Percentiles rank a stretch among this genome's conserved stretches.
phyloP scores from a whole-genome alignment of 2,113 vertebrate genomes.

The Columba livia region DNA sequence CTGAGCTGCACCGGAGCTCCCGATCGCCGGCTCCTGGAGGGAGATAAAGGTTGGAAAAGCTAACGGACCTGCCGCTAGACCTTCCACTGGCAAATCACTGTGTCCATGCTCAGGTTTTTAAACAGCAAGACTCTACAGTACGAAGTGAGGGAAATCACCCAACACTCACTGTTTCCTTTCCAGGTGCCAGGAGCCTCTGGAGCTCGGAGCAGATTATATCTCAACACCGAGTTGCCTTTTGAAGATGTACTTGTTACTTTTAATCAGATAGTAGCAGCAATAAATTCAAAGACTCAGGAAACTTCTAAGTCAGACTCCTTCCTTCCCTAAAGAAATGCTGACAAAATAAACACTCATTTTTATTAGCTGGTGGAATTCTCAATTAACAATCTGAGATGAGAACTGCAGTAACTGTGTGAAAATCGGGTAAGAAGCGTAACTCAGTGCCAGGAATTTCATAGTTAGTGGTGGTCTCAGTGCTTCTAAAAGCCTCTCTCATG shows the following conservation, averaged over 20 bases:
- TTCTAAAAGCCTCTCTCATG: not conserved
- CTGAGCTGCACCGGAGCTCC: not conserved
- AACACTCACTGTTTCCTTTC: not conserved
- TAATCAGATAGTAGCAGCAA: not conserved
- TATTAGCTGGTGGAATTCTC: not conserved
- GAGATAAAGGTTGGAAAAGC: not conserved
- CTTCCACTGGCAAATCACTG: not conserved
- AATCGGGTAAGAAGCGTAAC: not conserved
- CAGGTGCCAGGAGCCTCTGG: not conserved
- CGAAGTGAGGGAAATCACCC: not conserved
- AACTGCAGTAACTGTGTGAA: not conserved
- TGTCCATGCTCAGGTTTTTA: accelerated
- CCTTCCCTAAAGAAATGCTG: not conserved
- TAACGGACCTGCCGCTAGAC: not conserved
- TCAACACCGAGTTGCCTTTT: not conserved
- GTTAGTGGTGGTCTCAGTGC: not conserved
- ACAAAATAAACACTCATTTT: not conserved
- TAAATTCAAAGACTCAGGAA: not conserved
- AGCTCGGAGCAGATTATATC: not conserved
- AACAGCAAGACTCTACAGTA: not conserved
- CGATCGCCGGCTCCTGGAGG: accelerated
- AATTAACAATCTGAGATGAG: not conserved
- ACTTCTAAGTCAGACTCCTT: not conserved
- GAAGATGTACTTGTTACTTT: not conserved
- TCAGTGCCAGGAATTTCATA: not conserved